Conservation (phyloP, 2,797 vertebrate species). For the Paratrypauchen microcephalus region DNA sequence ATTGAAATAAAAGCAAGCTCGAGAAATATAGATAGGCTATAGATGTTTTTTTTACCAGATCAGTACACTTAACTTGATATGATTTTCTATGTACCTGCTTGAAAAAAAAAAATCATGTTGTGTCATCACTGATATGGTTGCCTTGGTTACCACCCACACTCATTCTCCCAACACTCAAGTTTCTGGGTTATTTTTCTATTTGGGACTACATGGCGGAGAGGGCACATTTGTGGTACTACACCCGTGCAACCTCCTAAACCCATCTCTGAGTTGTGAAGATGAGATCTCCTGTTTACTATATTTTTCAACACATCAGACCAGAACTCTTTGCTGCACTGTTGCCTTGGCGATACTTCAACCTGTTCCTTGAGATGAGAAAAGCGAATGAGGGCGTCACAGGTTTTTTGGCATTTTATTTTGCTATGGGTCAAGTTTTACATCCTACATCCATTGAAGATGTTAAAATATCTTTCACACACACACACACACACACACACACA, state of each 20-base stretch:
- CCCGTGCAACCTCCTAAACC: constrained; percentile 21
- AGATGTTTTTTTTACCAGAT: constrained; percentile 12
- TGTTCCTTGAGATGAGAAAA: constrained; percentile 2
- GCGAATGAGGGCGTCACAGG: constrained; percentile 1
- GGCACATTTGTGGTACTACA: constrained; percentile 25
- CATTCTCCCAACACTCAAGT: background rate
- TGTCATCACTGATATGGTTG: constrained; percentile 56
- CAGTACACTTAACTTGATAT: constrained; percentile 21
- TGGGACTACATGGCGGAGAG: constrained; percentile 11
- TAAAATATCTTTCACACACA: too few species aligned
- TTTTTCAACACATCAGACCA: constrained; percentile 27
- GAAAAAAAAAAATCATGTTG: constrained; percentile 41
- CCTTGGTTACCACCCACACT: constrained; percentile 55
- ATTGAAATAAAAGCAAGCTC: background rate
- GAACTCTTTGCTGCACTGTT: constrained; percentile 9
- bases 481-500: too few species aligned
- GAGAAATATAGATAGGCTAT: background rate
- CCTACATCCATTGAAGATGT: background rate
- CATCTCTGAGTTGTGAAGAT: background rate
- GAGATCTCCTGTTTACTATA: constrained; percentile 8
- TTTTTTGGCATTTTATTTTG: background rate
- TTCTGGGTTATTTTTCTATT: constrained; percentile 41
- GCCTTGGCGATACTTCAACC: constrained; percentile 15
- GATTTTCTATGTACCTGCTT: constrained; percentile 22
- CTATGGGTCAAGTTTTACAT: background rate